Percentiles rank a stretch among this genome's conserved stretches.
phyloP scores from a whole-genome alignment of 2,797 vertebrate species.

The Brotula barbata region DNA sequence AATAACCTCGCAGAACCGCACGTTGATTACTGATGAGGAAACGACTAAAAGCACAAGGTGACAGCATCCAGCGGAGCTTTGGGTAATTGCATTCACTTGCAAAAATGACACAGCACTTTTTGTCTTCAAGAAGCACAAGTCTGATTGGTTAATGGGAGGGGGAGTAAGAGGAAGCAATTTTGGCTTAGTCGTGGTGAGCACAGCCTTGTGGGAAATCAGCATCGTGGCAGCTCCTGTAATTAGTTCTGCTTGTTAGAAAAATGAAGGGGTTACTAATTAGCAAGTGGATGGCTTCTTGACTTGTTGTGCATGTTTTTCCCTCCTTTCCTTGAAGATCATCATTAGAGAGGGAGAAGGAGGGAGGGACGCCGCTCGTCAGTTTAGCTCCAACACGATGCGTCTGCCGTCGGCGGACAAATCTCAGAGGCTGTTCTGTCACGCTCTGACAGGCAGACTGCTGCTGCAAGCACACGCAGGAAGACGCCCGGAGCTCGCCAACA shows the following conservation, averaged over 20 bases:
- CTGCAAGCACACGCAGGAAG: conserved; percentile 53
- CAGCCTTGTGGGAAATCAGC: conserved; percentile 78
- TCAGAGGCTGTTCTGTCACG: conserved; percentile 60
- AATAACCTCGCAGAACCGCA: neutral
- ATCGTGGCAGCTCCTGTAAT: conserved; percentile 79
- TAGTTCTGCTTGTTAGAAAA: conserved; percentile 84
- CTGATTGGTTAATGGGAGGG: conserved; percentile 55
- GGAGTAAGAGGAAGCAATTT: conserved; percentile 60
- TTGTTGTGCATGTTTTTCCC: conserved; percentile 73
- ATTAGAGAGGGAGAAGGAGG: conserved; percentile 47
- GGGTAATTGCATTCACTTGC: conserved; percentile 35
- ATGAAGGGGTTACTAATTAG: conserved; percentile 84
- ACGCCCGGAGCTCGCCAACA: conserved; percentile 49
- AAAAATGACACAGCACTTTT: conserved; percentile 67
- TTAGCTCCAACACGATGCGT: conserved; percentile 48
- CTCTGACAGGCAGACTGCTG: conserved; percentile 56
- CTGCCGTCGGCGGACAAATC: conserved; percentile 57
- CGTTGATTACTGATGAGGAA: conserved; percentile 1
- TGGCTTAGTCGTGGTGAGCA: conserved; percentile 65
- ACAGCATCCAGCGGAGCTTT: conserved; percentile 33
- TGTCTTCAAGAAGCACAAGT: conserved; percentile 41
- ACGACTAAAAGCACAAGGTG: conserved; percentile 6
- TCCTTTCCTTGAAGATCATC: conserved; percentile 69
- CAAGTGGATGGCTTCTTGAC: conserved; percentile 75
- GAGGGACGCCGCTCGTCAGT: conserved; percentile 33